Percentiles rank a stretch among this genome's conserved stretches.
These are phyloP conservation scores for Philantomba maxwellii DNA, from an alignment of 2,113 vertebrate species.

Conservation along the genomic window DNA sequence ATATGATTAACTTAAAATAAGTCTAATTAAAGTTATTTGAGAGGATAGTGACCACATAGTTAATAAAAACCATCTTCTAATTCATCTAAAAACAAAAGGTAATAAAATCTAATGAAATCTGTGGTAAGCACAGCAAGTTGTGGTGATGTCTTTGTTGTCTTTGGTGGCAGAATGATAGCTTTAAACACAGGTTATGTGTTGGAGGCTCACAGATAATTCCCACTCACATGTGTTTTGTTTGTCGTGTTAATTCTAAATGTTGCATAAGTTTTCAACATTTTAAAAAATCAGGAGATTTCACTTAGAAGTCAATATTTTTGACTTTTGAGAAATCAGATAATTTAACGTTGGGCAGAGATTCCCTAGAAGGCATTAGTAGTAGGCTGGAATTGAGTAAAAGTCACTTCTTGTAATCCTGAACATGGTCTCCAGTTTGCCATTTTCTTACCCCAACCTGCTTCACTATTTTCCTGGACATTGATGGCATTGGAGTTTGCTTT, in stretches of 20 bases:
- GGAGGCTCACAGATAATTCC: background rate
- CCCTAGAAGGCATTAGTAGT: background rate
- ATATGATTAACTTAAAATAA: background rate
- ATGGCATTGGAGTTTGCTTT: background rate
- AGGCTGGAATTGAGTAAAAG: background rate
- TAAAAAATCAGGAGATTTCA: background rate
- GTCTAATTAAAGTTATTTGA: background rate
- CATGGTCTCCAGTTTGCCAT: background rate
- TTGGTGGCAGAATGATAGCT: background rate
- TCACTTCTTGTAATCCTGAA: background rate
- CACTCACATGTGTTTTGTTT: background rate
- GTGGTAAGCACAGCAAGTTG: background rate
- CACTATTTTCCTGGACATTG: background rate
- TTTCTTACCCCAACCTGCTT: background rate
- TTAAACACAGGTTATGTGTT: background rate
- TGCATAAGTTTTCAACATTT: background rate
- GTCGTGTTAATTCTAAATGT: background rate
- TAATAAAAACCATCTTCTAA: conserved; percentile 1
- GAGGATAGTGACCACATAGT: background rate
- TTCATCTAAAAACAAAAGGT: background rate
- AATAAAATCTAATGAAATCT: background rate
- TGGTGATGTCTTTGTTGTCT: background rate
- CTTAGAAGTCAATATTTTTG: background rate
- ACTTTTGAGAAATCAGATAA: background rate
- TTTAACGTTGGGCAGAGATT: background rate